These are phyloP conservation scores for Dryobota labecula DNA, from an alignment of 2,888 invertebrate species.

Conservation along the genomic window DNA sequence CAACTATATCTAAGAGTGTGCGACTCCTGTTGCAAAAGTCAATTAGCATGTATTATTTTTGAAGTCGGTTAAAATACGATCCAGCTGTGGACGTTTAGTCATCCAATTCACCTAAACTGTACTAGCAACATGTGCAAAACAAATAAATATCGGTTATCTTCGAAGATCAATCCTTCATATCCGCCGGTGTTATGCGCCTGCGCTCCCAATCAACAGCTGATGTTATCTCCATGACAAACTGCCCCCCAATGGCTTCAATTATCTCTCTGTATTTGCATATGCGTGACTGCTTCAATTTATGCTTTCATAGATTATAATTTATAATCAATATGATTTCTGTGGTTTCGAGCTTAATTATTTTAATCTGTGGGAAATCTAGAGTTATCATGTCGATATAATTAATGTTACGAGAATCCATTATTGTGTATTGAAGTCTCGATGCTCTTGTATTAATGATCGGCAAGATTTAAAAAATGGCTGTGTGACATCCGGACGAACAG, in stretches of 20 bases:
- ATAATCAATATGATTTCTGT: slow-evolving; percentile 53
- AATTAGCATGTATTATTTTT: neutral
- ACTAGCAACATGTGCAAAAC: slow-evolving; percentile 37
- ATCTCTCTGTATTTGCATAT: slow-evolving; percentile 55
- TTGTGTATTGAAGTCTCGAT: neutral
- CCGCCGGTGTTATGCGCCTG: slow-evolving; percentile 50
- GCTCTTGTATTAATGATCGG: neutral
- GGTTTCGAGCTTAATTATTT: slow-evolving; percentile 44
- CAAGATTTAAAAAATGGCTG: neutral
- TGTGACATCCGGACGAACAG: neutral
- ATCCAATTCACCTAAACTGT: slow-evolving; percentile 19
- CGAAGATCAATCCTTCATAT: slow-evolving; percentile 54
- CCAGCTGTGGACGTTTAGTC: neutral
- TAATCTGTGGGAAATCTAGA: slow-evolving; percentile 39
- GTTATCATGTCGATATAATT: slow-evolving; percentile 22
- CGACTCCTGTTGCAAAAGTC: neutral
- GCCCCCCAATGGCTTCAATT: slow-evolving; percentile 56
- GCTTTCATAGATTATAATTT: slow-evolving; percentile 50
- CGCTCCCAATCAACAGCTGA: slow-evolving; percentile 59
- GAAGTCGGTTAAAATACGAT: neutral
- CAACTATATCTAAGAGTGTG: neutral
- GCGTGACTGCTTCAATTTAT: slow-evolving; percentile 56
- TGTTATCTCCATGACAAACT: slow-evolving; percentile 57
- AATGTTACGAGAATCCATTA: slow-evolving; percentile 10
- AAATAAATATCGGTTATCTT: slow-evolving; percentile 54